Percentiles rank a stretch among this genome's conserved stretches.
phyloP scores from a whole-genome alignment of 2,113 vertebrate genomes.

The Elachura formosa region DNA sequence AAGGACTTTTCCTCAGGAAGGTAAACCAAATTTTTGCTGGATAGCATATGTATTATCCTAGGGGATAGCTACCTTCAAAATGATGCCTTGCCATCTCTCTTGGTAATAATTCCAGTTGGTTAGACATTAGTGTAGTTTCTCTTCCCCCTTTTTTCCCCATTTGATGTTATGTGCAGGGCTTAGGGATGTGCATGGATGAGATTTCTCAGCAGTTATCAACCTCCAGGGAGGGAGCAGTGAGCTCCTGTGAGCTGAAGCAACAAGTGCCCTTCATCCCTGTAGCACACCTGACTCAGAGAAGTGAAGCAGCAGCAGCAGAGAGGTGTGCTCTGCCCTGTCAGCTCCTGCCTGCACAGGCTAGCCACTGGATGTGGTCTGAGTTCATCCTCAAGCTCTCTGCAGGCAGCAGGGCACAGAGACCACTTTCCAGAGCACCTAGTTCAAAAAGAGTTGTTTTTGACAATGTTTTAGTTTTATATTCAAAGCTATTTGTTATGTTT shows the following conservation, averaged over 20 bases:
- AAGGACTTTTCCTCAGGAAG: background rate
- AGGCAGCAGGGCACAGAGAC: background rate
- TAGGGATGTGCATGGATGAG: background rate
- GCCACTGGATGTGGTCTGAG: background rate
- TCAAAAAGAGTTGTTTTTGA: background rate
- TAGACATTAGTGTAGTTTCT: background rate
- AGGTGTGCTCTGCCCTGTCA: background rate
- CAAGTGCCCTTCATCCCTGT: fast-evolving
- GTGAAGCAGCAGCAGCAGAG: background rate
- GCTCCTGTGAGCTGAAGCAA: background rate
- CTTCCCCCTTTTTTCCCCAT: background rate
- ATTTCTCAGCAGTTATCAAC: background rate
- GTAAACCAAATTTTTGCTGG: background rate
- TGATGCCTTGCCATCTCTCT: background rate
- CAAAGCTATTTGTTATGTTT: background rate
- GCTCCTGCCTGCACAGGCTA: background rate
- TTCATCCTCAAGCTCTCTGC: background rate
- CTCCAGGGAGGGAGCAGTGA: background rate
- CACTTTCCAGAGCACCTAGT: background rate
- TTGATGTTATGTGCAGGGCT: background rate
- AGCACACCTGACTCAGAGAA: background rate
- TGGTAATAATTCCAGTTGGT: background rate
- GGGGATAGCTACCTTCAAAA: background rate
- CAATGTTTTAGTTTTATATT: too few relatives aligned
- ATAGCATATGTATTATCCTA: background rate